A percentile compares a stretch with the other conserved stretches of the same genome.
Evolutionary conservation across 1,140 invertebrate species (phyloP).

Genomic region (Lordiphosa stackelbergi): DNA sequence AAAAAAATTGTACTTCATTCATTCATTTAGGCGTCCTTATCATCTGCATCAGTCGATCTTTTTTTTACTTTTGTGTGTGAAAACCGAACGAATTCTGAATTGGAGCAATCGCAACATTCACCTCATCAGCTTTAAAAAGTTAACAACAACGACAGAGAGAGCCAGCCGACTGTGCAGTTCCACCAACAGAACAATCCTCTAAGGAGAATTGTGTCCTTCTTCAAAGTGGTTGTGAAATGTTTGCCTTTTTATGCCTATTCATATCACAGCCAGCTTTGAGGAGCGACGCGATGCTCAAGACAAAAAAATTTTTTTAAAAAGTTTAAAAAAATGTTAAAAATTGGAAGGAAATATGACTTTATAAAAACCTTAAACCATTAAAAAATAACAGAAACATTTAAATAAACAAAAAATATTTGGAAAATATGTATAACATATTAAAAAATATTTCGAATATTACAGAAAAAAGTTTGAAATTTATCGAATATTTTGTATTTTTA

Average conservation of each 20-base stretch:
- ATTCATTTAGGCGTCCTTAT: conserved; percentile 6
- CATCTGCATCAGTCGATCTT: not conserved
- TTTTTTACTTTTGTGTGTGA: conserved; percentile 34
- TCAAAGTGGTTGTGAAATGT: conserved; percentile 90
- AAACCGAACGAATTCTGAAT: conserved; percentile 7
- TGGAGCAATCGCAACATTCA: too few species aligned
- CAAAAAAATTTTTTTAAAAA: conserved; percentile 31
- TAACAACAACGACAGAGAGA: conserved; percentile 2
- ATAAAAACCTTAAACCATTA: conserved; percentile 17
- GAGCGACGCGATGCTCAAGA: conserved; percentile 80
- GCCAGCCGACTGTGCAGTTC: too few species aligned
- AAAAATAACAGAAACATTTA: conserved; percentile 18
- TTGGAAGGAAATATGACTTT: not conserved
- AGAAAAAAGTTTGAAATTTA: too few species aligned
- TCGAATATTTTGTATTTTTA: too few species aligned
- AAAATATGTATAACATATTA: too few species aligned
- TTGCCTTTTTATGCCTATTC: conserved; percentile 80
- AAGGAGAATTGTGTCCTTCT: conserved; percentile 73
- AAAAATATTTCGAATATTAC: too few species aligned
- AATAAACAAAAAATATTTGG: not conserved
- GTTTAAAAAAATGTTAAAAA: conserved; percentile 27
- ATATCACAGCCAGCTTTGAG: conserved; percentile 94
- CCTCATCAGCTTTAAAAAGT: not conserved
- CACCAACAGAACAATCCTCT: too few species aligned
- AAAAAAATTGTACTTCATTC: conserved; percentile 1